Evolutionary conservation across 1,140 invertebrate species (phyloP).

Genomic region (Geopemphigus sp.): DNA sequence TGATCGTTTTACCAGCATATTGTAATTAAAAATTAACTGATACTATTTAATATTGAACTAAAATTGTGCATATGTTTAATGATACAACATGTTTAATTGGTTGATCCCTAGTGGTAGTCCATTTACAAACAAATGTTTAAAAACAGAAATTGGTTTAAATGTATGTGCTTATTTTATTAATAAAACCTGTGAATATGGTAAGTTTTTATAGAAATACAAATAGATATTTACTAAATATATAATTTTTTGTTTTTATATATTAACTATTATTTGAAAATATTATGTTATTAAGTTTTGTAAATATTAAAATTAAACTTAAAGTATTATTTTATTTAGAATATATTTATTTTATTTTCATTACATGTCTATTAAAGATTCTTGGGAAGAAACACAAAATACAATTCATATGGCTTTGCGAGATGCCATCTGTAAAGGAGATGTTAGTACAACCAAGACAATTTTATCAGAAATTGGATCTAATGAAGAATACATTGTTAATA

Average conservation of each 20-base stretch:
- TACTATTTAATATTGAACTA: neutral
- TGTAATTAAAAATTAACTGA: neutral
- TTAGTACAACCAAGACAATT: slow-evolving; percentile 62
- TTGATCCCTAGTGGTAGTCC: slow-evolving; percentile 8
- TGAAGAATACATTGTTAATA: slow-evolving; percentile 74
- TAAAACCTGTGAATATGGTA: slow-evolving; percentile 24
- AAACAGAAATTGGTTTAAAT: slow-evolving; percentile 27
- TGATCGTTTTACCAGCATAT: neutral
- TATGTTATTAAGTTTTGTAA: too few species aligned
- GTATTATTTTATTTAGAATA: neutral
- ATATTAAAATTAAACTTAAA: too few species aligned
- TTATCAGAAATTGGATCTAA: slow-evolving; percentile 66
- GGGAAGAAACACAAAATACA: slow-evolving; percentile 68
- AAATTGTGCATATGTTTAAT: slow-evolving; percentile 1
- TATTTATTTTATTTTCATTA: neutral
- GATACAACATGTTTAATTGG: slow-evolving; percentile 44
- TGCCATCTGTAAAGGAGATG: slow-evolving; percentile 69
- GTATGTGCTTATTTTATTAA: slow-evolving; percentile 31
- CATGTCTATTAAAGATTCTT: slow-evolving; percentile 60
- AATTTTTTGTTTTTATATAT: neutral
- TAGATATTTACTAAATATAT: neutral
- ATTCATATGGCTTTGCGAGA: slow-evolving; percentile 71
- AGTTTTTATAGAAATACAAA: neutral
- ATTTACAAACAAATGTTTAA: slow-evolving; percentile 40
- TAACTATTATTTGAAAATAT: neutral